Evolutionary conservation across 2,888 invertebrate genomes (phyloP).

Genomic region (Malacosoma neustria): DNA sequence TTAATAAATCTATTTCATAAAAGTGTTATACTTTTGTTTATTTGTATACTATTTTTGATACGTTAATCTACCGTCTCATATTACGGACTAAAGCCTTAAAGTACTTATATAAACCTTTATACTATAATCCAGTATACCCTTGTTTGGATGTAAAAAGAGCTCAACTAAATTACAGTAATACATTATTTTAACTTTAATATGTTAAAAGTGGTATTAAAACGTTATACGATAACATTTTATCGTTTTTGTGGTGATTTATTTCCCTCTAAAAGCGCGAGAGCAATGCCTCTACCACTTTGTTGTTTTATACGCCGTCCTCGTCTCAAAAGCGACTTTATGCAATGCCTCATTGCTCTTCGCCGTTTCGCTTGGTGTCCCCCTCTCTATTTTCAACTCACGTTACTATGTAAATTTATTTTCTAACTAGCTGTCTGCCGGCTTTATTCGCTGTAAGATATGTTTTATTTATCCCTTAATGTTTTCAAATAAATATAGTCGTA

Average conservation of each 20-base stretch:
- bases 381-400: constrained; percentile 66
- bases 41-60: too few relatives aligned
- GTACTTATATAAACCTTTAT: too few relatives aligned
- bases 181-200: background rate
- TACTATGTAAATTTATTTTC: constrained; percentile 64
- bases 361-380: constrained; percentile 65
- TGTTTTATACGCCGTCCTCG: constrained; percentile 70
- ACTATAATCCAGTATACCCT: too few relatives aligned
- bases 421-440: constrained; percentile 34
- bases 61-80: too few relatives aligned
- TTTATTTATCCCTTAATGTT: constrained; percentile 6
- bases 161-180: background rate
- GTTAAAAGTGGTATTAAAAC: constrained; percentile 2
- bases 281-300: constrained; percentile 69
- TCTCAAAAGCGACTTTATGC: constrained; percentile 56
- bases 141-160: background rate
- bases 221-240: constrained; percentile 12
- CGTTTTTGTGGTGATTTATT: constrained; percentile 33
- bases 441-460: constrained; percentile 20
- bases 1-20: too few relatives aligned
- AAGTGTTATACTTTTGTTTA: too few relatives aligned
- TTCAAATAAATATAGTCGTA: constrained; percentile 2
- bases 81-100: too few relatives aligned
- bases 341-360: constrained; percentile 68
- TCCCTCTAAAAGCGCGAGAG: constrained; percentile 48